Conservation (phyloP, 1,140 invertebrate species). For the Drosophila murphyi region DNA sequence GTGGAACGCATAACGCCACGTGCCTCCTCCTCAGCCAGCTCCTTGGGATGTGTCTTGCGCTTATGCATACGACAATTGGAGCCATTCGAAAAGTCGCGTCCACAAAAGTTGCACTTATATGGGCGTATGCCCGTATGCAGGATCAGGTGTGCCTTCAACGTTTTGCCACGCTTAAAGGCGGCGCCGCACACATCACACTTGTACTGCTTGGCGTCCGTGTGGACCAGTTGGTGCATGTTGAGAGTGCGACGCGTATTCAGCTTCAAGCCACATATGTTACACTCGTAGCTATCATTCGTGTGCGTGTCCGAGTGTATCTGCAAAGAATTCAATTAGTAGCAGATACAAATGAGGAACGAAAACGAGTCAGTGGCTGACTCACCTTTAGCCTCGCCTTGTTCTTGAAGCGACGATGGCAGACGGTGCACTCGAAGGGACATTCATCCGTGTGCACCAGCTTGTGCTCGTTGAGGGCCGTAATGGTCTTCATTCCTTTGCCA, state of each 20-base stretch:
- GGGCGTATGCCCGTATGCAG: conserved; percentile 85
- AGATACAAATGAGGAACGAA: not conserved
- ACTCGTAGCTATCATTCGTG: conserved; percentile 83
- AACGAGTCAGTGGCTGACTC: not conserved
- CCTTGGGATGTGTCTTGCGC: conserved; percentile 84
- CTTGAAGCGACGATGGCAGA: conserved; percentile 84
- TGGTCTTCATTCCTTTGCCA: conserved; percentile 84
- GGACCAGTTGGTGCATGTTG: conserved; percentile 85
- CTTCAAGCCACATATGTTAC: conserved; percentile 84
- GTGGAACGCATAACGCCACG: conserved; percentile 59
- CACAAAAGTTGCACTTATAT: conserved; percentile 85
- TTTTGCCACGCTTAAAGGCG: conserved; percentile 81
- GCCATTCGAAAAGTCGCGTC: conserved; percentile 85
- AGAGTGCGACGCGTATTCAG: conserved; percentile 85
- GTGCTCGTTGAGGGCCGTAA: conserved; percentile 85
- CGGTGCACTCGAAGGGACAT: conserved; percentile 84
- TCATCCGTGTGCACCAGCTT: conserved; percentile 85
- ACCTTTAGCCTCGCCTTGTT: conserved; percentile 78
- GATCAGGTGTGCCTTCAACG: conserved; percentile 84
- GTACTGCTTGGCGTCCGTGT: conserved; percentile 83
- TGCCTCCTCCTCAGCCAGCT: conserved; percentile 83
- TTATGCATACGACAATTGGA: conserved; percentile 85
- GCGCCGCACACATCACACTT: conserved; percentile 84
- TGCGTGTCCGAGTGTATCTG: conserved; percentile 84
- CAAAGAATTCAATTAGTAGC: not conserved